Base-by-base conservation (phyloP, 2,113 vertebrate genomes). In the Pavo muticus region DNA sequence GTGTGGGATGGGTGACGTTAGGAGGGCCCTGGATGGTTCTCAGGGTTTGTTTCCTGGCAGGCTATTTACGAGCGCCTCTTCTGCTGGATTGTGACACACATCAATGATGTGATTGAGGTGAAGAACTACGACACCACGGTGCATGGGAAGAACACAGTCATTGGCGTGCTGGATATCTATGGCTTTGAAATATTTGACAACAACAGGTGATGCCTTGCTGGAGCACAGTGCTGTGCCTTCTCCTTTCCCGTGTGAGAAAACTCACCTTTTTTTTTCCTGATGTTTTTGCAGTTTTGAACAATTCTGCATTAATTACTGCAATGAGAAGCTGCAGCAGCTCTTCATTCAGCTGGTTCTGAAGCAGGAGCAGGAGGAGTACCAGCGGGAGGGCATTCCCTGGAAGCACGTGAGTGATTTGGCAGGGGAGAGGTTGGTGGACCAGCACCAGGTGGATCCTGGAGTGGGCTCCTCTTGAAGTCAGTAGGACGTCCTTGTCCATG, bases 271-370 rank as follows among this genome's bases (percentile, higher is more conserved):
- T 50, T 56, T 65, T 27, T 82, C n/a, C 23, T 47, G 37, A 1
- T 40, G 20, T 39, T 87, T 61, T 39, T 95, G 18, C 78, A 99
- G 99, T 96, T 99, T 99, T 96, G 99, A 99, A 88, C 99, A 99
- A 70, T 99, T 99, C 97, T 99, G 99, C 96, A 99, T 99, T 95
- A 99, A 99, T 97, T 99, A 99, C 97, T 99, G 99, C 94, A 99
- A 99, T 3, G 99, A 99, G 86, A 99, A 99, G 87, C 97, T 99
- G 40, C 99, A 99, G 97, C 99, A 99, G 96, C 98, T 99, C 27
- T 99, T 99, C 84, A 99, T 99, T 83, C 99, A 99, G 97, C 98
- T 99, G 96, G 99, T 99, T 69, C 97, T 99, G 60, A 99, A 98
- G 96, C 99, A 99, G 93, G 99, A 99, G 44, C 99, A 99, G 94